These are phyloP conservation scores for Zeugodacus cucurbitae DNA, from an alignment of 1,140 invertebrate genomes.

Conservation along the genomic window DNA sequence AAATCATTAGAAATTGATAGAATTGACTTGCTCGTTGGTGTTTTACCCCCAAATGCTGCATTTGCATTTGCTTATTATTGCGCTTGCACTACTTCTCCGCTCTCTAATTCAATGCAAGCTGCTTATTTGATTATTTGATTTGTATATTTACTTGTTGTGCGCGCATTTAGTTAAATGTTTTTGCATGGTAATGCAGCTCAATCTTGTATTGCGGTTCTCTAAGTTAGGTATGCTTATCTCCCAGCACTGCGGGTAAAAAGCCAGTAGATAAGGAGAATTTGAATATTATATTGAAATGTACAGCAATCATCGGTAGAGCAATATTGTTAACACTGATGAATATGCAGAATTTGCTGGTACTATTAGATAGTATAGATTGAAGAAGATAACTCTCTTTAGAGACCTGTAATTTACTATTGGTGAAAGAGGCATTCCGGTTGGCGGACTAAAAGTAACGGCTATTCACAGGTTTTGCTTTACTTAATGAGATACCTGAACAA, in stretches of 20 bases:
- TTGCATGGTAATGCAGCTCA: background rate
- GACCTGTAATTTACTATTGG: too few relatives aligned
- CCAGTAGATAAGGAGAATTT: background rate
- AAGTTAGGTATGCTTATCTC: background rate
- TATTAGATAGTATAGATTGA: too few relatives aligned
- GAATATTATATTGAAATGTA: background rate
- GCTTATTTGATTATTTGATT: background rate
- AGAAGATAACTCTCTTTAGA: too few relatives aligned
- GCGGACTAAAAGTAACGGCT: too few relatives aligned
- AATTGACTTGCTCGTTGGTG: background rate
- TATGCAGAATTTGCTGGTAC: too few relatives aligned
- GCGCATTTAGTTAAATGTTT: background rate
- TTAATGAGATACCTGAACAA: too few relatives aligned
- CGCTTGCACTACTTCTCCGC: background rate
- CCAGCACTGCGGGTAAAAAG: too few relatives aligned
- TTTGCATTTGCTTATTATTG: background rate
- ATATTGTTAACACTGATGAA: background rate
- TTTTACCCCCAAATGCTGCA: background rate
- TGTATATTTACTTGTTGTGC: background rate
- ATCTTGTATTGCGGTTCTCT: background rate
- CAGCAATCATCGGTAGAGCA: background rate
- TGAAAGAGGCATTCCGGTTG: too few relatives aligned
- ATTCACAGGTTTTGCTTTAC: too few relatives aligned
- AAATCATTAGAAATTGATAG: slow-evolving; percentile 24
- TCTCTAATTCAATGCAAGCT: background rate